Percentiles rank a stretch among this genome's conserved stretches.
These are phyloP conservation scores for Caradrina clavipalpis DNA, from an alignment of 2,888 invertebrate genomes.

Conservation along the genomic window DNA sequence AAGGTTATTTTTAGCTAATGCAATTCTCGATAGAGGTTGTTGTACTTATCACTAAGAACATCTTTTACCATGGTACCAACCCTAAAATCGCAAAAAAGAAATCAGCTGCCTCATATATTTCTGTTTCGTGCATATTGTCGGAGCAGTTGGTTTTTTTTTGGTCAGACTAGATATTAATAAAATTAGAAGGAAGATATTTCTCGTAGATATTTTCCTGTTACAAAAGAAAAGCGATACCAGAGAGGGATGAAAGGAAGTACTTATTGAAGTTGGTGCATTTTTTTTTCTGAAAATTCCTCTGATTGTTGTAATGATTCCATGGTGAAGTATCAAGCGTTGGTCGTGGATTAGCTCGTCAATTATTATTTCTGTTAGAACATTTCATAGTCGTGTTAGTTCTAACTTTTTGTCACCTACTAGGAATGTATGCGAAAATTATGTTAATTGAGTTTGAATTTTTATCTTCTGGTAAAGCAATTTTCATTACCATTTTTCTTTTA, in stretches of 20 bases:
- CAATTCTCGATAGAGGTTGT: not conserved
- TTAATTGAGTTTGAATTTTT: not conserved
- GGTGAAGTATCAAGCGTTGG: not conserved
- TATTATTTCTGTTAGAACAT: not conserved
- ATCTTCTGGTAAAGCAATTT: not conserved
- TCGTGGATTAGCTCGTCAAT: not conserved
- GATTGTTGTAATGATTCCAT: not conserved
- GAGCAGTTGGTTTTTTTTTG: not conserved
- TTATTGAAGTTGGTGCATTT: not conserved
- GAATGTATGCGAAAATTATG: no score
- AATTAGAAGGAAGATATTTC: slow-evolving; percentile 21
- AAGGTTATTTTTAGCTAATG: not conserved
- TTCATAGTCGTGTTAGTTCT: not conserved
- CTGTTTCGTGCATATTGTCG: not conserved
- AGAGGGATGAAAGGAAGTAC: slow-evolving; percentile 10
- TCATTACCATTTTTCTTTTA: no score
- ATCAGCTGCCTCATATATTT: not conserved
- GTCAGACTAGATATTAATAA: slow-evolving; percentile 11
- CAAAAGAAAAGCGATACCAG: slow-evolving; percentile 6
- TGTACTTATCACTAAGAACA: not conserved
- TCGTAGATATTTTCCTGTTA: slow-evolving; percentile 14
- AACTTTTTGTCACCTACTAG: no score
- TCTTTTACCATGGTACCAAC: not conserved
- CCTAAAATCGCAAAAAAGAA: not conserved
- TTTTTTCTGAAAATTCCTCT: not conserved